Evolutionary conservation across 2,113 vertebrate genomes (phyloP).

Genomic region (Arizona elegans): DNA sequence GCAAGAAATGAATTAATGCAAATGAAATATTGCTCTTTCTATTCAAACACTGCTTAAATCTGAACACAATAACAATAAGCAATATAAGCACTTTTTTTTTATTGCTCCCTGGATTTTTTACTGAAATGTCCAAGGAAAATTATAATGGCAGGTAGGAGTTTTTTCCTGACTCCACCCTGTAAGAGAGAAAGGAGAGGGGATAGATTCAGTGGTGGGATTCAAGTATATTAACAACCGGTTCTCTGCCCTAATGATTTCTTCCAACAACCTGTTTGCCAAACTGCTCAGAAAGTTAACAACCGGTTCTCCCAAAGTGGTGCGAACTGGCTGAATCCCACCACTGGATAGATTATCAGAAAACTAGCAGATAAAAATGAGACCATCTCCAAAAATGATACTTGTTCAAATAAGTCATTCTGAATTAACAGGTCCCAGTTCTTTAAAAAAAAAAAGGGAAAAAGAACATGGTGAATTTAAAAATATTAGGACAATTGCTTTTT

Average conservation of each 20-base stretch:
- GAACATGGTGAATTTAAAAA: neutral
- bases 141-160: neutral
- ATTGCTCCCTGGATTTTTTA: neutral
- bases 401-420: neutral
- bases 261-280: too few species aligned
- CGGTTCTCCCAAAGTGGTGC: too few species aligned
- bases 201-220: neutral
- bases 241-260: too few species aligned
- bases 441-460: neutral
- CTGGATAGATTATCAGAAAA: neutral
- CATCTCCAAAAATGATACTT: neutral
- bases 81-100: neutral
- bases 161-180: neutral
- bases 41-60: neutral
- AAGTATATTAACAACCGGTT: too few species aligned
- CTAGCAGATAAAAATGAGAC: neutral
- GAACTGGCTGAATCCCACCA: too few species aligned
- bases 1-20: neutral
- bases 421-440: neutral
- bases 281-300: too few species aligned
- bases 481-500: neutral
- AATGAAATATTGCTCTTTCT: neutral
- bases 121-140: neutral
- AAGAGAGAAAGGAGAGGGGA: too few species aligned
- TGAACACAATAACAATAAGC: neutral